Conservation (phyloP, 2,797 vertebrate genomes). For the Phalanger gymnotis region DNA sequence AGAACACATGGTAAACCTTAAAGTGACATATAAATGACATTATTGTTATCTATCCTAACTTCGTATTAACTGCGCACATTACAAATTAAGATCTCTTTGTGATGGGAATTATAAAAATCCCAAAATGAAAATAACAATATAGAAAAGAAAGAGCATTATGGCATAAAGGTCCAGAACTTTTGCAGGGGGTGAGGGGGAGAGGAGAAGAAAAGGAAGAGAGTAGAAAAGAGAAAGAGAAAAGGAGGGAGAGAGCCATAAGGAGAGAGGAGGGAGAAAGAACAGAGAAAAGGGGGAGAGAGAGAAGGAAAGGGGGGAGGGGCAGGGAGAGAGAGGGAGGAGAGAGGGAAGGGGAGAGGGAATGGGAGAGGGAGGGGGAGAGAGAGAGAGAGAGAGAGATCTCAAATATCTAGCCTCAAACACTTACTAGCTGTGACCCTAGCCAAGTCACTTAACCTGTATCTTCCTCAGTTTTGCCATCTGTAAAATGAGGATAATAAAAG, state of each 20-base stretch:
- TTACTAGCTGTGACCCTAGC: not conserved
- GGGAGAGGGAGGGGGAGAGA: not conserved
- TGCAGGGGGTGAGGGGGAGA: not conserved
- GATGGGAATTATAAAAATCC: not conserved
- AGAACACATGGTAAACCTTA: not conserved
- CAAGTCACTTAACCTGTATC: not conserved
- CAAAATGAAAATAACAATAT: not conserved
- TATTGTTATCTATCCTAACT: not conserved
- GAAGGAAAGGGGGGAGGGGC: too few relatives aligned
- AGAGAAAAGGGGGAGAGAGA: not conserved
- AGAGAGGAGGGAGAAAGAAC: not conserved
- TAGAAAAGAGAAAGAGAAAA: not conserved
- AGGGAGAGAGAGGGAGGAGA: rapidly evolving
- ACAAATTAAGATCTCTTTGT: not conserved
- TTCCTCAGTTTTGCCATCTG: not conserved
- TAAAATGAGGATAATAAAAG: not conserved
- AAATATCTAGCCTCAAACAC: not conserved
- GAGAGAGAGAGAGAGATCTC: not conserved
- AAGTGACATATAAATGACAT: not conserved
- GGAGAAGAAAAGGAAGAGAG: not conserved
- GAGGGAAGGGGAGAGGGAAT: too few relatives aligned
- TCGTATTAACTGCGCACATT: not conserved
- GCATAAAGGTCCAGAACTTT: not conserved
- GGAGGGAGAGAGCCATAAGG: too few relatives aligned
- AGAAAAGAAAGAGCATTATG: not conserved